phyloP scores from a whole-genome alignment of 2,113 vertebrate species.

The Sorex fumeus region DNA sequence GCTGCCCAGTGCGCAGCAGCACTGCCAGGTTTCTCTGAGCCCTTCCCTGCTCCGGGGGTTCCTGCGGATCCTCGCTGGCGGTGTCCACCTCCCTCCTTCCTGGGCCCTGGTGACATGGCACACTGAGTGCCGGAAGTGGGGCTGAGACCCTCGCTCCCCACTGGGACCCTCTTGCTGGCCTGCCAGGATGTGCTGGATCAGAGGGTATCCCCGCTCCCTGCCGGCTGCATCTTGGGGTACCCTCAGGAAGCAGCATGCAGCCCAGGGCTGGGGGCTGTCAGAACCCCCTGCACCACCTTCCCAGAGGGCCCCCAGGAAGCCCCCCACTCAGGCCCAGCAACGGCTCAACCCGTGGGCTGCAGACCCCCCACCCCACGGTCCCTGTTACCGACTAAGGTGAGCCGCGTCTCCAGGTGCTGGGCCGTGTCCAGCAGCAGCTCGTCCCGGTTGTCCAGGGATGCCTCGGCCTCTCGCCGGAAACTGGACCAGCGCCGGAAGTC shows the following conservation, averaged over 20 bases:
- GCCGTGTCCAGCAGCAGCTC: slow-evolving; percentile 91
- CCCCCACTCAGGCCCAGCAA: slow-evolving; percentile 58
- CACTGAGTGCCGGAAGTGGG: too few relatives aligned
- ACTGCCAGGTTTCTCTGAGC: too few relatives aligned
- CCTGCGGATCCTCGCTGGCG: too few relatives aligned
- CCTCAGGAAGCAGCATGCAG: background rate
- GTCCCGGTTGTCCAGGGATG: slow-evolving; percentile 91
- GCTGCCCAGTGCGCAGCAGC: background rate
- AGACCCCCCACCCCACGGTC: slow-evolving; percentile 24
- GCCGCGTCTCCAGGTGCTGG: slow-evolving; percentile 90
- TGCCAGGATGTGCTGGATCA: background rate
- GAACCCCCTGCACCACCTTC: slow-evolving; percentile 13
- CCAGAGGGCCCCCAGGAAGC: slow-evolving; percentile 67
- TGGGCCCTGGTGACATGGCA: too few relatives aligned
- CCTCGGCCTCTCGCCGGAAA: slow-evolving; percentile 91
- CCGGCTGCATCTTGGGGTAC: background rate
- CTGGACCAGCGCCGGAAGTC: slow-evolving; percentile 92
- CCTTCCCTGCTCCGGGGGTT: too few relatives aligned
- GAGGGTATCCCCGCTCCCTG: background rate
- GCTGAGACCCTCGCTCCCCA: too few relatives aligned
- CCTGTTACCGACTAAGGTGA: slow-evolving; percentile 91
- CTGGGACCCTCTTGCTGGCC: too few relatives aligned
- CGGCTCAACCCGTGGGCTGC: too few relatives aligned
- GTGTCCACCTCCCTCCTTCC: too few relatives aligned
- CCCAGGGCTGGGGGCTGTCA: background rate